Base-by-base conservation (phyloP, 2,888 invertebrate genomes). In the Tethea ocularis region DNA sequence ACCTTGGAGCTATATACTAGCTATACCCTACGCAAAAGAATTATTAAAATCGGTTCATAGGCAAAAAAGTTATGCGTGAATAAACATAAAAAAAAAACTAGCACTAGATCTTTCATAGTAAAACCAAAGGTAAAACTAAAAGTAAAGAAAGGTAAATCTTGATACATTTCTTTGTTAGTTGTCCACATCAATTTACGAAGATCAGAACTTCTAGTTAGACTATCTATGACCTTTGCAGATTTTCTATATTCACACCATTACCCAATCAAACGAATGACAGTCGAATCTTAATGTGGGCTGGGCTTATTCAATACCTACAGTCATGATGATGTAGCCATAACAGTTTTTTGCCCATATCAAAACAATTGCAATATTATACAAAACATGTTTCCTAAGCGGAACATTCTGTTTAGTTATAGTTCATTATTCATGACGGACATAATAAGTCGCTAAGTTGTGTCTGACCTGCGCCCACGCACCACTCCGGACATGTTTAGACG, bases 391-490 rank as follows among this genome's bases (percentile, higher is more conserved):
- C 46, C 46, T 2, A 46, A 46, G 46, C 20, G 20, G 46, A 10
- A 46, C 46, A 46, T 46, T 20, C 46, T 20, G 20, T 46, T 46
- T 46, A 10, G 20, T 46, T 46, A 46, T 46, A 46, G 46, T 46
- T 46, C 46, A 46, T 72, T 72, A 71, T 78, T 74, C 68, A 74
- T 74, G 72, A 71, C 74, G 69, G 73, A 76, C 76, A 74, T 78
- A 81, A 80, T 81, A 81, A 81, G 77, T 75, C 75, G 72, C 74
- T 78, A 80, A 80, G 74, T 71, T 65, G 64, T 61, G 66, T 73
- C 69, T 80, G 84, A 83, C 84, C 84, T 71, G 76, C 85, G 82
- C 86, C 86, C 76, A 86, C 86, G 84, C 82, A 61, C 63, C 61
- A 61, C 10, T 29, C 63, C 64, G 67, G 74, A 69, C 75, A 68